A percentile compares a stretch with the other conserved stretches of the same genome.
These are phyloP conservation scores for Drosophila fungiperda DNA, from an alignment of 2,888 invertebrate species.

Conservation along the genomic window DNA sequence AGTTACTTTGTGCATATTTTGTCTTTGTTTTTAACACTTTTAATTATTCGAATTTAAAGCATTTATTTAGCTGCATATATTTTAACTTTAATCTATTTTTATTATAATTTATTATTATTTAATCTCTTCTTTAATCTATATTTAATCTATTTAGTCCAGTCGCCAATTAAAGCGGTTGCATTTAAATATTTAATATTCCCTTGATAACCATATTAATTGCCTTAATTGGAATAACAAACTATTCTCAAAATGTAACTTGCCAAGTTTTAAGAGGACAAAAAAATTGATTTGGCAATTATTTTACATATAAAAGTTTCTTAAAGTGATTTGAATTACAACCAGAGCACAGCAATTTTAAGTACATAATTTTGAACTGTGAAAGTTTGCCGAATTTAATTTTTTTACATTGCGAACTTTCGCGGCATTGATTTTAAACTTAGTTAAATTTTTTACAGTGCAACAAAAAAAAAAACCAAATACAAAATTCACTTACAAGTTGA, in stretches of 20 bases:
- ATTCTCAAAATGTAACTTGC: background rate
- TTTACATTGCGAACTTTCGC: background rate
- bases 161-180: too few species aligned
- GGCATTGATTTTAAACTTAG: background rate
- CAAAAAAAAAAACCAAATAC: background rate
- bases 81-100: background rate
- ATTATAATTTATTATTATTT: too few species aligned
- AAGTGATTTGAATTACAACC: background rate
- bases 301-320: background rate
- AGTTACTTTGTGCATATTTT: background rate
- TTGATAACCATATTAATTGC: background rate
- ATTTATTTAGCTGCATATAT: background rate
- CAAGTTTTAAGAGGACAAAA: too few species aligned
- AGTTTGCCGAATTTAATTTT: too few species aligned
- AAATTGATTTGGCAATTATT: too few species aligned
- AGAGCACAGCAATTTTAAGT: background rate
- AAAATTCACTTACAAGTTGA: conserved; percentile 34
- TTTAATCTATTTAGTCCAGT: too few species aligned
- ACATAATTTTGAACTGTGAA: background rate
- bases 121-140: too few species aligned
- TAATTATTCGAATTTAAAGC: background rate
- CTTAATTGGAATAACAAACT: background rate
- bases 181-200: background rate
- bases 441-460: background rate
- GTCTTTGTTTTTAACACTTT: background rate